These are phyloP conservation scores for Bradypodion ventrale DNA, from an alignment of 2,797 vertebrate species.

Conservation along the genomic window DNA sequence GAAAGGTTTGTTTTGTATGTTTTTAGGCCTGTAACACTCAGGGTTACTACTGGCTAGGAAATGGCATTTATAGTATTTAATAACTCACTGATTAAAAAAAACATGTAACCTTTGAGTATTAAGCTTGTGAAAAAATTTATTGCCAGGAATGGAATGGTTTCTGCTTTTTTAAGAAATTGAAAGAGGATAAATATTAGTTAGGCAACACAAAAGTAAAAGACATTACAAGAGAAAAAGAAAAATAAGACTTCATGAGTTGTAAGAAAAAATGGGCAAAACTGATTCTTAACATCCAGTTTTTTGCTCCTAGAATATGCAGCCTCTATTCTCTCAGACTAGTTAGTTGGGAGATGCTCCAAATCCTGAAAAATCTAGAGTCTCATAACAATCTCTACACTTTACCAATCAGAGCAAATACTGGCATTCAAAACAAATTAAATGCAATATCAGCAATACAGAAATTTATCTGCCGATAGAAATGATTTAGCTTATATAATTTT, in stretches of 20 bases:
- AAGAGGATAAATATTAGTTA: constrained; percentile 3
- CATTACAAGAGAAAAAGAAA: not conserved
- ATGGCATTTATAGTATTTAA: constrained; percentile 9
- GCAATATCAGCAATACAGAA: not conserved
- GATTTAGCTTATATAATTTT: not conserved
- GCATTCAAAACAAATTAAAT: not conserved
- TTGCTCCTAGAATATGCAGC: not conserved
- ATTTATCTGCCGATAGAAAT: not conserved
- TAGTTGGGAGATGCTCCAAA: not conserved
- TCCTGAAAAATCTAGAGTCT: not conserved
- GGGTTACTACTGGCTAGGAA: not conserved
- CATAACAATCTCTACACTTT: constrained; percentile 14
- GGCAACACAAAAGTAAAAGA: constrained; percentile 7
- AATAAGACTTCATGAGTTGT: constrained; percentile 2
- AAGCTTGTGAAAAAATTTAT: constrained; percentile 3
- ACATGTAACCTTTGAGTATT: constrained; percentile 32
- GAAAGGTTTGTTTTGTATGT: too few species aligned
- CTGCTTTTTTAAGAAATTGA: not conserved
- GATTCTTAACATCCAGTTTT: constrained; percentile 6
- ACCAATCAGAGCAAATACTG: constrained; percentile 16
- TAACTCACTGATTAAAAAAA: constrained; percentile 37
- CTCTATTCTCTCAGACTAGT: not conserved
- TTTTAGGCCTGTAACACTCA: too few species aligned
- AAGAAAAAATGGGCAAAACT: not conserved
- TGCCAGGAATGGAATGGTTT: not conserved